These are phyloP conservation scores for Nycticryphes semicollaris DNA, from an alignment of 2,113 vertebrate genomes.

Conservation along the genomic window DNA sequence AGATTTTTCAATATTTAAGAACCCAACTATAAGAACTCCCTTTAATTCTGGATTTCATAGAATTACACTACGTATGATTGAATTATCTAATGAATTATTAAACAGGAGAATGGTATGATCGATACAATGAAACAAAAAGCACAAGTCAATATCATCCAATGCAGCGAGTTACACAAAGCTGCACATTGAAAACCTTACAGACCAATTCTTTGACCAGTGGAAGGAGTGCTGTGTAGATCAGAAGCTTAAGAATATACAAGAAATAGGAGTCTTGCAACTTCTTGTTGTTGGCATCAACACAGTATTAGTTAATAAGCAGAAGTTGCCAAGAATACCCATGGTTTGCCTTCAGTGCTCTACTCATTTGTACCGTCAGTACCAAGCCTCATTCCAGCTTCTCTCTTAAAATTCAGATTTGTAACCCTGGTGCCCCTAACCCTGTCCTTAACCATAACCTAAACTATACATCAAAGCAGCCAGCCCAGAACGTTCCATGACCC, in stretches of 20 bases:
- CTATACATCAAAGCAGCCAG: neutral
- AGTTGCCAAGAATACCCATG: neutral
- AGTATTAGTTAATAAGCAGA: neutral
- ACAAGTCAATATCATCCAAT: neutral
- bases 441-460: neutral
- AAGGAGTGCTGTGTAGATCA: accelerated
- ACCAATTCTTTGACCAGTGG: neutral
- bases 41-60: neutral
- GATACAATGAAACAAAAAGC: neutral
- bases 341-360: neutral
- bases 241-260: neutral
- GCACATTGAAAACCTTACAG: neutral
- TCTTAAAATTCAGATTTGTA: neutral
- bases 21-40: neutral
- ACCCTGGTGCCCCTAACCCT: neutral
- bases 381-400: neutral
- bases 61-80: neutral
- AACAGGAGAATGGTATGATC: neutral
- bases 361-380: neutral
- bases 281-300: neutral
- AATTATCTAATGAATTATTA: neutral
- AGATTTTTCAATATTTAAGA: neutral
- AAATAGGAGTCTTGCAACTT: neutral
- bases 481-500: neutral
- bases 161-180: neutral